Percentiles rank a stretch among this genome's conserved stretches.
These are phyloP conservation scores for Meloidogyne floridensis DNA, from an alignment of 1,140 invertebrate species.

Conservation along the genomic window DNA sequence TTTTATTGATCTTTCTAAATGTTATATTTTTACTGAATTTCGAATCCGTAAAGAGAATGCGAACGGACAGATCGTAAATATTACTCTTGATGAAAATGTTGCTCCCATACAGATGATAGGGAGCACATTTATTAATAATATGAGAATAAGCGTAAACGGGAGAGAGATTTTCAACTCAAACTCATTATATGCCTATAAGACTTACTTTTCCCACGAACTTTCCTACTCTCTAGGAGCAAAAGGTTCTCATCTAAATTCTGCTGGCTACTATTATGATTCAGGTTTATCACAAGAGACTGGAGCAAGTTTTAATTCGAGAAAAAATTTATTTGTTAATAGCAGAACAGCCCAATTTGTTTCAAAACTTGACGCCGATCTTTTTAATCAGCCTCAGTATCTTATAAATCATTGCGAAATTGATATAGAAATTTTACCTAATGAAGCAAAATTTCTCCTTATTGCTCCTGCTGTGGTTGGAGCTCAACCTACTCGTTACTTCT, in stretches of 20 bases:
- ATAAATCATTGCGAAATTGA: too few species aligned
- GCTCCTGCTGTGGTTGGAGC: neutral
- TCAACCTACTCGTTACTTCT: neutral
- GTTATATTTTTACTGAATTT: conserved; percentile 15
- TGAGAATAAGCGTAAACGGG: conserved; percentile 8
- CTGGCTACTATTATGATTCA: conserved; percentile 11
- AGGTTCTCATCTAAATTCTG: conserved; percentile 1
- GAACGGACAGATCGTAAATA: neutral
- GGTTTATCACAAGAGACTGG: neutral
- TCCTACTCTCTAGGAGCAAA: conserved; percentile 1
- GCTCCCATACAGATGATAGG: too few species aligned
- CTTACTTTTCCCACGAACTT: too few species aligned
- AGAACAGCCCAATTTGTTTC: conserved; percentile 14
- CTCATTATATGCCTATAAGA: too few species aligned
- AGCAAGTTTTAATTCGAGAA: too few species aligned
- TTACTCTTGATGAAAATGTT: too few species aligned
- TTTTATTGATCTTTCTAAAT: too few species aligned
- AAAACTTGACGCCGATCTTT: conserved; percentile 13
- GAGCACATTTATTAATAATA: too few species aligned
- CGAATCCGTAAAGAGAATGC: conserved; percentile 14
- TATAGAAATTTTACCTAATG: too few species aligned
- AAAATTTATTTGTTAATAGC: neutral
- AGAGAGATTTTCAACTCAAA: conserved; percentile 7
- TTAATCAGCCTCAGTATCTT: conserved; percentile 12
- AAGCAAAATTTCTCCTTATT: too few species aligned